Conservation (phyloP, 2,888 invertebrate species). For the Tribolium freemani region DNA sequence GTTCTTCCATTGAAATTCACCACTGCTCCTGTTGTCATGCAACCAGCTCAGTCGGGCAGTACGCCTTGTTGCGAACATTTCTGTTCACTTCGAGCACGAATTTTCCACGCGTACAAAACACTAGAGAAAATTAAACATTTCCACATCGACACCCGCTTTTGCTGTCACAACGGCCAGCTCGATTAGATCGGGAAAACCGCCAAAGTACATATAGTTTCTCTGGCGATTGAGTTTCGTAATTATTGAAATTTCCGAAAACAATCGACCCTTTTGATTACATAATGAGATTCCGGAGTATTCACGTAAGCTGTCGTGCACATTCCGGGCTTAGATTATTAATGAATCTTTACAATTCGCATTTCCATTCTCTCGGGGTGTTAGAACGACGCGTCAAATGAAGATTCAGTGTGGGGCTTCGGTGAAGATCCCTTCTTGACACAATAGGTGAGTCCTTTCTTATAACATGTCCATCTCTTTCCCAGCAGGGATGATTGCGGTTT, state of each 20-base stretch:
- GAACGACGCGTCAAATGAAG: slow-evolving; percentile 42
- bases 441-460: slow-evolving; percentile 43
- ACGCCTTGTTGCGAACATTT: slow-evolving; percentile 51
- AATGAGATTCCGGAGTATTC: slow-evolving; percentile 46
- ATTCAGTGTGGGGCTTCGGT: slow-evolving; percentile 38
- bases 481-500: slow-evolving; percentile 31
- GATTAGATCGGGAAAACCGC: not conserved
- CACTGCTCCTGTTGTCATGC: slow-evolving; percentile 56
- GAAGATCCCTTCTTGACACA: slow-evolving; percentile 36
- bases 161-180: not conserved
- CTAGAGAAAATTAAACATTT: slow-evolving; percentile 11
- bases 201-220: not conserved
- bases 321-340: slow-evolving; percentile 51
- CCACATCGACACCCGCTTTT: not conserved
- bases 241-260: slow-evolving; percentile 45
- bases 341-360: slow-evolving; percentile 49
- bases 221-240: slow-evolving; percentile 26
- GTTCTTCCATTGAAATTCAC: slow-evolving; percentile 53
- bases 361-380: slow-evolving; percentile 41
- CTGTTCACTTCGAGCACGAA: slow-evolving; percentile 24
- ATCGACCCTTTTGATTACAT: slow-evolving; percentile 44
- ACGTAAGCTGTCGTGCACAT: slow-evolving; percentile 48
- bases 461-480: slow-evolving; percentile 28
- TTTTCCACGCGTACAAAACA: slow-evolving; percentile 23
- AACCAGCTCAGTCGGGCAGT: slow-evolving; percentile 58